These are phyloP conservation scores for Calliphora vomitoria DNA, from an alignment of 2,888 invertebrate species.

Conservation along the genomic window DNA sequence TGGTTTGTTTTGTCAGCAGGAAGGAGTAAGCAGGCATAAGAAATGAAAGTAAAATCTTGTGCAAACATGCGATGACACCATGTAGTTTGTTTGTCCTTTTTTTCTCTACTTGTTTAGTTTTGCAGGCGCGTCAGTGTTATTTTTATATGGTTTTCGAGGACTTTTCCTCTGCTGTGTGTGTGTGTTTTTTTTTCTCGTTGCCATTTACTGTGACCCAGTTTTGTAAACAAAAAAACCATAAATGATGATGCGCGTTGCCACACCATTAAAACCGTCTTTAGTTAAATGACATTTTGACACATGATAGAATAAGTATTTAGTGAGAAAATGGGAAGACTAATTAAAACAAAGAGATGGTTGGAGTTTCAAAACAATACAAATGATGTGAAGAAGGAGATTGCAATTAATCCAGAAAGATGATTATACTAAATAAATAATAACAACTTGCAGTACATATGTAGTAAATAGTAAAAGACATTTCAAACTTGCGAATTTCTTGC, in stretches of 20 bases:
- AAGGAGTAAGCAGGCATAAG: background rate
- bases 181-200: background rate
- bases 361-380: background rate
- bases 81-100: background rate
- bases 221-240: constrained; percentile 24
- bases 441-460: too few relatives aligned
- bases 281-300: constrained; percentile 50
- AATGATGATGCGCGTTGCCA: constrained; percentile 24
- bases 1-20: background rate
- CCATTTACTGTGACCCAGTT: constrained; percentile 60
- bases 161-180: constrained; percentile 24
- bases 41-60: constrained; percentile 54
- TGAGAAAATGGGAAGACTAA: background rate
- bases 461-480: too few relatives aligned
- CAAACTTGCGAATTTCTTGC: too few relatives aligned
- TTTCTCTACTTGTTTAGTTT: constrained; percentile 1
- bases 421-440: too few relatives aligned
- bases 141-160: constrained; percentile 38
- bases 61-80: constrained; percentile 65
- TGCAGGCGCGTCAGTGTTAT: constrained; percentile 56
- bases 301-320: constrained; percentile 34
- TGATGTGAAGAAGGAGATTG: too few relatives aligned
- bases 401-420: too few relatives aligned
- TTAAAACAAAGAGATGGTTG: background rate
- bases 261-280: constrained; percentile 18